Percentiles rank a stretch among this genome's conserved stretches.
These are phyloP conservation scores for Eristalis tenax DNA, from an alignment of 2,888 invertebrate genomes.

Conservation along the genomic window DNA sequence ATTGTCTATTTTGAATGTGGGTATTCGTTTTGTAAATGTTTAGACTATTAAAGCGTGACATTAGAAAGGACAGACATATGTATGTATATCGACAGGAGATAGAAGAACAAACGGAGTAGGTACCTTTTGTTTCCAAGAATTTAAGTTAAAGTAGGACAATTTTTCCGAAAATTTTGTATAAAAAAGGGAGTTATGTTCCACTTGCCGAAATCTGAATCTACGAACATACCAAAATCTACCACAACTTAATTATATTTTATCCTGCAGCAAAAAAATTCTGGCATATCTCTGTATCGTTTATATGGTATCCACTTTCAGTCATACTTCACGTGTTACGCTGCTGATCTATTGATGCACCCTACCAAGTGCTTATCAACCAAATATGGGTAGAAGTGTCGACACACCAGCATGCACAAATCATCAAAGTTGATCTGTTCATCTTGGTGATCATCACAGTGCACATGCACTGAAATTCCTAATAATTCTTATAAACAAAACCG, in stretches of 20 bases:
- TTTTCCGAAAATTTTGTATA: neutral
- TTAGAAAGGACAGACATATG: slow-evolving; percentile 2
- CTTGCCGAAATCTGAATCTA: too few relatives aligned
- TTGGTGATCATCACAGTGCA: slow-evolving; percentile 53
- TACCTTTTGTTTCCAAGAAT: neutral
- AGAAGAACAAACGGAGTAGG: neutral
- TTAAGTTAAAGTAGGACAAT: neutral
- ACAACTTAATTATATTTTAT: too few relatives aligned
- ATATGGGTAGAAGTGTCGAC: slow-evolving; percentile 64
- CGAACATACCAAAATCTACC: too few relatives aligned
- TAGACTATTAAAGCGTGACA: slow-evolving; percentile 56
- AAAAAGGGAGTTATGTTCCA: too few relatives aligned
- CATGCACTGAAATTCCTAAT: slow-evolving; percentile 66
- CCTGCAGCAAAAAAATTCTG: too few relatives aligned
- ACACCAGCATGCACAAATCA: slow-evolving; percentile 63
- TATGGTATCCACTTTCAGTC: too few relatives aligned
- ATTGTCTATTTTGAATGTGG: slow-evolving; percentile 34
- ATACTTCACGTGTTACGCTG: neutral
- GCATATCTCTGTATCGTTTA: too few relatives aligned
- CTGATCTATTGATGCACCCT: slow-evolving; percentile 5
- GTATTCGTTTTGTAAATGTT: slow-evolving; percentile 63
- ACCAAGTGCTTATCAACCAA: slow-evolving; percentile 60
- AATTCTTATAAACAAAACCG: slow-evolving; percentile 68
- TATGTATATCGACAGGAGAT: neutral
- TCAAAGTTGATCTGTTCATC: slow-evolving; percentile 57